Evolutionary conservation across 2,797 vertebrate species (phyloP), one percentile per base, ranked within the genome.

Genomic region (Rhadinocentrus ornatus): DNA sequence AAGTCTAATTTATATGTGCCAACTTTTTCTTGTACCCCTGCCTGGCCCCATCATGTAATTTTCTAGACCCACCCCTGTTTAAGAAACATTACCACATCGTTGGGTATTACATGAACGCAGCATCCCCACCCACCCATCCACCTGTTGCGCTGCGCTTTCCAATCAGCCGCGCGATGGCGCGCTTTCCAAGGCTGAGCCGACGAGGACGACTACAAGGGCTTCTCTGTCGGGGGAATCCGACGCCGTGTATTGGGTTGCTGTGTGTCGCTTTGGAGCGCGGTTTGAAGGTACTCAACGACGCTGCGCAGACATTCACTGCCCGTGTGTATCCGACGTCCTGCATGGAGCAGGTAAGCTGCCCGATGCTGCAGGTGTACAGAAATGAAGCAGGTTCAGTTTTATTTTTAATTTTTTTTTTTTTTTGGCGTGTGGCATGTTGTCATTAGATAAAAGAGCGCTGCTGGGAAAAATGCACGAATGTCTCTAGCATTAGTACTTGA

Each of bases 101-200:
- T n/a, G 24, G 46, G 13, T 37, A 3, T 11, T 22, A n/a, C 46
- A 20, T 71, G 67, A 77, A 77, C 27, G 59, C 71, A 71, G 31
- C 71, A 63, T 27, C 18, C 16, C 18, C 20, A 48, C 44, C 69
- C 52, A 24, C 20, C 54, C 58, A 13, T 86, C 57, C 87, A 94
- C 91, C 89, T 93, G 92, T 93, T 92, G 91, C 65, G 13, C 9
- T 0, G 41, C 10, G 50, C 35, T 31, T 71, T 13, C 11, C 26
- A 9, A 3, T 50, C 20, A 1, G 24, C 91, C 93, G 69, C 90
- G 75, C 71, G 93, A 61, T 90, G 91, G 89, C 91, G 90, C 83
- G 10, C 81, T 81, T 73, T 48, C 48, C 73, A 53, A 22, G 7
- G 11, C 22, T 59, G 73, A 15, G 26, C 39, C 15, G 35, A 8